Percentiles rank a stretch among this genome's conserved stretches.
phyloP scores from a whole-genome alignment of 2,888 invertebrate genomes.

The Idaea straminata region DNA sequence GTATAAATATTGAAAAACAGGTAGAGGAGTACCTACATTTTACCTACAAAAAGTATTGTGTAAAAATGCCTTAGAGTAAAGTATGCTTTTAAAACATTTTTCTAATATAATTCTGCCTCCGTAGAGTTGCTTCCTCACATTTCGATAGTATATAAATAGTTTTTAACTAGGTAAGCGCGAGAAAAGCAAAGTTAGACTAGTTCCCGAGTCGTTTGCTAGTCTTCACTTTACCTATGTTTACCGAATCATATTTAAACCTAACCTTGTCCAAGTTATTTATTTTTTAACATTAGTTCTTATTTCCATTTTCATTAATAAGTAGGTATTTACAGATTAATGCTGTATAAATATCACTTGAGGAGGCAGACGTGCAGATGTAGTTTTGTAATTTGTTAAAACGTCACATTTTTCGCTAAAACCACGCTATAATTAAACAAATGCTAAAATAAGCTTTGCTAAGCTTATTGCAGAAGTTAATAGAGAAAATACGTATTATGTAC shows the following conservation, averaged over 20 bases:
- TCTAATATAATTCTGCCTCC: constrained; percentile 28
- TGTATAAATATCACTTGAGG: not conserved
- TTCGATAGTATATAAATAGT: constrained; percentile 9
- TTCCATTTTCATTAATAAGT: not conserved
- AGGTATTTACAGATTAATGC: not conserved
- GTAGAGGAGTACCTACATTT: constrained; percentile 56
- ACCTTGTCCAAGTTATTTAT: not conserved
- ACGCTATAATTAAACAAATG: constrained; percentile 43
- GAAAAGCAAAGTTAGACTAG: constrained; percentile 15
- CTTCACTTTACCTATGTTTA: constrained; percentile 13
- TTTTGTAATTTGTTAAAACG: constrained; percentile 4
- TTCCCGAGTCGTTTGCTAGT: constrained; percentile 16
- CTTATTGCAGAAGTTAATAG: constrained; percentile 40
- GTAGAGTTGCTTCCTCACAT: constrained; percentile 46
- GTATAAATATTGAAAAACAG: constrained; percentile 63
- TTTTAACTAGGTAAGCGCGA: constrained; percentile 15
- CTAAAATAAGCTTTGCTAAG: constrained; percentile 49
- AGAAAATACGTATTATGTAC: constrained; percentile 1
- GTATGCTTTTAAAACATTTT: constrained; percentile 33
- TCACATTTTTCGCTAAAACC: constrained; percentile 38
- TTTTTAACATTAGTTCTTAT: not conserved
- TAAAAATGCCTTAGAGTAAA: constrained; percentile 43
- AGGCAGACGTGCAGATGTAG: not conserved
- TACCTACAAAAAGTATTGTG: constrained; percentile 45
- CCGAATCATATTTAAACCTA: not conserved